Percentiles rank a stretch among this genome's conserved stretches.
Conservation (phyloP, 2,888 invertebrate genomes). For the Mimumesa dahlbomi region DNA sequence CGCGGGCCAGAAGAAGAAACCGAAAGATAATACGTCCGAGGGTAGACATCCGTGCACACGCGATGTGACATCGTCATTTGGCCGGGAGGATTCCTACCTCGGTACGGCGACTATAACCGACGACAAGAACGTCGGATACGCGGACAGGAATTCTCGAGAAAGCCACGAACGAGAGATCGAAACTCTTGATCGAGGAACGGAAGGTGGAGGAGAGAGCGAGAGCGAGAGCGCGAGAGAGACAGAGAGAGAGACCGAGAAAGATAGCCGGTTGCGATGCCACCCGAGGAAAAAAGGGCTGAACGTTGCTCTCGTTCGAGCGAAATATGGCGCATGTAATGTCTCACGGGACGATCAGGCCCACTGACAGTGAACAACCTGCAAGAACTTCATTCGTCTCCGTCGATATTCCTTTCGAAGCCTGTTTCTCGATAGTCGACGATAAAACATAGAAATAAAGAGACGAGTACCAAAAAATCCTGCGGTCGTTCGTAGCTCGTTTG, state of each 20-base stretch:
- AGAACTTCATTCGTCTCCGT: constrained; percentile 51
- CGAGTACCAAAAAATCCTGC: no score
- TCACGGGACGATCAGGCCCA: constrained; percentile 47
- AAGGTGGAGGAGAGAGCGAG: no score
- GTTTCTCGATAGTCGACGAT: constrained; percentile 13
- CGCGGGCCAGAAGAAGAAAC: constrained; percentile 14
- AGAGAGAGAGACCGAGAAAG: no score
- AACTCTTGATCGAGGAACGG: constrained; percentile 5
- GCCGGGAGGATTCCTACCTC: constrained; percentile 58
- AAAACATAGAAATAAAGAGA: no score
- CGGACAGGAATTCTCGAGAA: constrained; percentile 59
- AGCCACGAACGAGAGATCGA: constrained; percentile 47
- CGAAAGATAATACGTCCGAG: constrained; percentile 29
- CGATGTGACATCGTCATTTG: constrained; percentile 68
- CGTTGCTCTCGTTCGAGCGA: constrained; percentile 44
- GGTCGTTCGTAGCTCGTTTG: no score
- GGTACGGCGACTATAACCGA: constrained; percentile 51
- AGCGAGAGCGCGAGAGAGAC: no score
- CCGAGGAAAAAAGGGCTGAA: constrained; percentile 30
- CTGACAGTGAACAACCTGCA: constrained; percentile 39
- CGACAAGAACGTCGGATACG: constrained; percentile 56
- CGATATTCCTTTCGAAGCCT: constrained; percentile 47
- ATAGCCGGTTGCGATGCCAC: constrained; percentile 37
- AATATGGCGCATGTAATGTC: constrained; percentile 54
- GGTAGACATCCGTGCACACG: constrained; percentile 43